Percentiles rank a stretch among this genome's conserved stretches.
Evolutionary conservation across 1,140 invertebrate genomes (phyloP).

Genomic region (Drosophila ananassae): DNA sequence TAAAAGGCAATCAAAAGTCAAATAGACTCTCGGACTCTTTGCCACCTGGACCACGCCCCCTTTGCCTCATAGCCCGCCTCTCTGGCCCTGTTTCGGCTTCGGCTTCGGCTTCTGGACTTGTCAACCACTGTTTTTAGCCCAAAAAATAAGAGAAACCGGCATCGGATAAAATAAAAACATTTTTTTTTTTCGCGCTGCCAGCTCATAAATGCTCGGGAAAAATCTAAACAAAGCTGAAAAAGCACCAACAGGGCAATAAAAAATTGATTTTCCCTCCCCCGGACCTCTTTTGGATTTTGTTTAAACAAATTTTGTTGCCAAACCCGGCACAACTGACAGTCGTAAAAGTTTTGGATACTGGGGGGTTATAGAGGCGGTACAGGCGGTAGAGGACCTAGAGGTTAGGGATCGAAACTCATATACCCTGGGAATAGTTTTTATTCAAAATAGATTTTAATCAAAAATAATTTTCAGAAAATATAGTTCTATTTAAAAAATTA

Average conservation of each 20-base stretch:
- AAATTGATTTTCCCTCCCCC: constrained; percentile 28
- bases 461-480: too few relatives aligned
- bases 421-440: too few relatives aligned
- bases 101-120: constrained; percentile 4
- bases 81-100: not conserved
- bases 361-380: too few relatives aligned
- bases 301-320: constrained; percentile 58
- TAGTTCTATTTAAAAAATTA: too few relatives aligned
- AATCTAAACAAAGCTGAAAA: constrained; percentile 46
- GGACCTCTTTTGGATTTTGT: constrained; percentile 1
- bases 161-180: constrained; percentile 3
- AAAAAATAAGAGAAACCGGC: constrained; percentile 6
- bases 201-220: constrained; percentile 30
- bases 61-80: not conserved
- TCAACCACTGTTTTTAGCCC: constrained; percentile 9
- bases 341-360: constrained; percentile 29
- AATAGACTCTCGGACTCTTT: constrained; percentile 41
- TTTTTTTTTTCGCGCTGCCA: constrained; percentile 15
- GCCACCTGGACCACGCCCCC: constrained; percentile 23
- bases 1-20: constrained; percentile 71
- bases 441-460: too few relatives aligned
- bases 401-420: not conserved
- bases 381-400: too few relatives aligned
- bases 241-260: constrained; percentile 49
- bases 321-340: constrained; percentile 55